Conservation (phyloP, 2,888 invertebrate species). For the Meliscaeva auricollis region DNA sequence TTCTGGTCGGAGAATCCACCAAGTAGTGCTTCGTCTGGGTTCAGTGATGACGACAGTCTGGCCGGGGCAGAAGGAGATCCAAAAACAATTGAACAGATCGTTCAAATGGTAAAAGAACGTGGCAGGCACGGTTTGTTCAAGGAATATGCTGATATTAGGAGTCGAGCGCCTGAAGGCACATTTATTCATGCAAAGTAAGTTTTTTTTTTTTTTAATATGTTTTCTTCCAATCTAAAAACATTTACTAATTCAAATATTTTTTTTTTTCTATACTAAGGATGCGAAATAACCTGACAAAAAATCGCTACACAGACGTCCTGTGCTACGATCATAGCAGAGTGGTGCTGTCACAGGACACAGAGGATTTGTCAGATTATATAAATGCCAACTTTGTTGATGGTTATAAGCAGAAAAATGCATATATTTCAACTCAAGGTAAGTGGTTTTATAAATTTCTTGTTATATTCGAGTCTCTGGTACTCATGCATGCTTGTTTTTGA, state of each 20-base stretch:
- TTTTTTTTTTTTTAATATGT: not conserved
- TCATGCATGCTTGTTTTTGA: too few species aligned
- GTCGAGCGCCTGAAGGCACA: slow-evolving; percentile 93
- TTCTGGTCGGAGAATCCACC: slow-evolving; percentile 87
- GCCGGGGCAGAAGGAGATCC: slow-evolving; percentile 89
- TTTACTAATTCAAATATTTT: too few species aligned
- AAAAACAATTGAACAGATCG: slow-evolving; percentile 88
- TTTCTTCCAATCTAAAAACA: too few species aligned
- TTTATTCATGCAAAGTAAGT: slow-evolving; percentile 93
- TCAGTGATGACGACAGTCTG: slow-evolving; percentile 95
- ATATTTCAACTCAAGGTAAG: slow-evolving; percentile 97
- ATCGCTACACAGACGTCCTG: slow-evolving; percentile 97
- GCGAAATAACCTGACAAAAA: slow-evolving; percentile 91
- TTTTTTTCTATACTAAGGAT: slow-evolving; percentile 84
- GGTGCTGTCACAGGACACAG: slow-evolving; percentile 90
- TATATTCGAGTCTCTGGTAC: too few species aligned
- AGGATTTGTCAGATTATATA: slow-evolving; percentile 95
- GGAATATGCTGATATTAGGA: slow-evolving; percentile 95
- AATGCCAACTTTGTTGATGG: slow-evolving; percentile 99
- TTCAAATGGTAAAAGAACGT: slow-evolving; percentile 88
- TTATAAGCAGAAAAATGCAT: slow-evolving; percentile 98
- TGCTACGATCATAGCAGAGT: slow-evolving; percentile 98
- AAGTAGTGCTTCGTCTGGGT: slow-evolving; percentile 91
- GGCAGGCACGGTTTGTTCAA: slow-evolving; percentile 92
- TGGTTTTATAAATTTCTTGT: not conserved